Evolutionary conservation across 1,140 invertebrate genomes (phyloP).

Genomic region (Eciton burchellii): DNA sequence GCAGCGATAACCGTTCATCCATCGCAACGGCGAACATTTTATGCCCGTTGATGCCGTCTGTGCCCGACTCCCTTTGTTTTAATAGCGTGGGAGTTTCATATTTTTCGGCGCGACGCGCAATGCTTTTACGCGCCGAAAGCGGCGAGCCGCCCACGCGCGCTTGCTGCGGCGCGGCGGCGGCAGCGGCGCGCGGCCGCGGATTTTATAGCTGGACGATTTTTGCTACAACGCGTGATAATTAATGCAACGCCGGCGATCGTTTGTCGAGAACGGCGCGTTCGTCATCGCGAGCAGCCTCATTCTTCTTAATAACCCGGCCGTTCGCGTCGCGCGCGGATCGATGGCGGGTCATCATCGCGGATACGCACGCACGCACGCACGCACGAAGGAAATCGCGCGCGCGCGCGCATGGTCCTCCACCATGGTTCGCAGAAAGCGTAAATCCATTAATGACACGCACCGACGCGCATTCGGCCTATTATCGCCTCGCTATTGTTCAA

Average conservation of each 20-base stretch:
- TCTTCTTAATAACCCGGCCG: conserved; percentile 27
- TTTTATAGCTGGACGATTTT: conserved; percentile 72
- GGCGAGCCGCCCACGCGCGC: conserved; percentile 61
- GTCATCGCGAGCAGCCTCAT: conserved; percentile 34
- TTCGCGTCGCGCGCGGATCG: conserved; percentile 24
- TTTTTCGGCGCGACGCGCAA: conserved; percentile 44
- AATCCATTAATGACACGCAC: conserved; percentile 69
- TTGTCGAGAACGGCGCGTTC: conserved; percentile 22
- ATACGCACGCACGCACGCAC: neutral
- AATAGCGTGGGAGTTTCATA: conserved; percentile 48
- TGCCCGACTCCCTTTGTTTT: conserved; percentile 54
- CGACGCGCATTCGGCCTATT: conserved; percentile 70
- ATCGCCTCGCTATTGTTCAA: conserved; percentile 70
- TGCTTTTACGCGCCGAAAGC: conserved; percentile 70
- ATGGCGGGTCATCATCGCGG: conserved; percentile 20
- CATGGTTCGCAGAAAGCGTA: conserved; percentile 36
- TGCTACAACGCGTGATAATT: conserved; percentile 65
- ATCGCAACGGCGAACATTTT: conserved; percentile 74
- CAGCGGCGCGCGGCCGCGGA: too few relatives aligned
- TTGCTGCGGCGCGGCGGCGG: too few relatives aligned
- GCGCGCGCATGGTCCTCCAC: neutral
- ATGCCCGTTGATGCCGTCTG: conserved; percentile 69
- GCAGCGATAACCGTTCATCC: conserved; percentile 73
- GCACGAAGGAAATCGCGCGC: conserved; percentile 24
- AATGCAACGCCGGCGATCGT: conserved; percentile 51